phyloP scores from a whole-genome alignment of 2,888 invertebrate genomes.

The Subacronicta megacephala region DNA sequence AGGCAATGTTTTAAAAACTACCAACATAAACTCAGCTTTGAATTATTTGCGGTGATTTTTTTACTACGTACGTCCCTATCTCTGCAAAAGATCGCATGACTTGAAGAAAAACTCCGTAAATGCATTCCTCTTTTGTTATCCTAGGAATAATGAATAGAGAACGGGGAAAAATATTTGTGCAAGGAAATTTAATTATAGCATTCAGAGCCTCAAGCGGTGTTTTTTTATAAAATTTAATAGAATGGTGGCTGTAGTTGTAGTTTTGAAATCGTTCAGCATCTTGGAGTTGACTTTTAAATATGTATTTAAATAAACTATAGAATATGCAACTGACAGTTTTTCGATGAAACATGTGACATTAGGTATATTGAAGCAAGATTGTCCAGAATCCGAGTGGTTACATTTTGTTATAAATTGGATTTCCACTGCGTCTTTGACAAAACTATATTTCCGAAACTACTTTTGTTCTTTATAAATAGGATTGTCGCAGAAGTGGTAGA shows the following conservation, averaged over 20 bases:
- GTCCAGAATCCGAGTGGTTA: slow-evolving; percentile 33
- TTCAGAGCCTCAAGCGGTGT: slow-evolving; percentile 25
- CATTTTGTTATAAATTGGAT: slow-evolving; percentile 53
- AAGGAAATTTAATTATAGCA: slow-evolving; percentile 42
- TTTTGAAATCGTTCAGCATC: slow-evolving; percentile 9
- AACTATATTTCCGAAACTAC: slow-evolving; percentile 44
- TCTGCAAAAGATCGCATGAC: slow-evolving; percentile 33
- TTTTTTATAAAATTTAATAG: slow-evolving; percentile 31
- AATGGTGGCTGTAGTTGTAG: slow-evolving; percentile 15
- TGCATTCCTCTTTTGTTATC: slow-evolving; percentile 38
- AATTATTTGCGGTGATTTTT: slow-evolving; percentile 50
- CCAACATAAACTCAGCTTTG: slow-evolving; percentile 41
- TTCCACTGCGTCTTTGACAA: slow-evolving; percentile 34
- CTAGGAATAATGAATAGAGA: slow-evolving; percentile 23
- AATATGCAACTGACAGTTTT: too few species aligned
- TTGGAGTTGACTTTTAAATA: slow-evolving; percentile 3
- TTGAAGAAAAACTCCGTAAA: slow-evolving; percentile 35
- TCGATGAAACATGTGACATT: slow-evolving; percentile 27
- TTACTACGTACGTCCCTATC: slow-evolving; percentile 22
- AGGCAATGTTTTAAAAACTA: slow-evolving; percentile 52
- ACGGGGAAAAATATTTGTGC: slow-evolving; percentile 35
- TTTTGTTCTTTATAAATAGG: slow-evolving; percentile 46
- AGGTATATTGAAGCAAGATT: slow-evolving; percentile 26
- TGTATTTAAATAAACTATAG: too few species aligned
- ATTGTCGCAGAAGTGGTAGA: slow-evolving; percentile 33